These are phyloP conservation scores for Macquaria ambigua DNA, from an alignment of 2,113 vertebrate genomes.

Conservation along the genomic window DNA sequence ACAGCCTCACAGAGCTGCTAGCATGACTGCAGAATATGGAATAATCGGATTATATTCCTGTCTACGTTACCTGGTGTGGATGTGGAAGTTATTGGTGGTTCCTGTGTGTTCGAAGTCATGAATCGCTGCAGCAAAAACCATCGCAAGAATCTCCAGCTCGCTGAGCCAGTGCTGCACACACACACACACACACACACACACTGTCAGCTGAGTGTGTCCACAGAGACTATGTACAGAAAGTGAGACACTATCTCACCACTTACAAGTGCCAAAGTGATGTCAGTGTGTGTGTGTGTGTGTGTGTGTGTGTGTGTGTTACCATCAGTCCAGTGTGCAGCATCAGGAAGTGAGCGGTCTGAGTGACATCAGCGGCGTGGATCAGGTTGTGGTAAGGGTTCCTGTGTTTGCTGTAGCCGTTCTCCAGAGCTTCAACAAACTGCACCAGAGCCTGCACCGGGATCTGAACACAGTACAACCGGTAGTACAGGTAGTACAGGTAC, in stretches of 20 bases:
- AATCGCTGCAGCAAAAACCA: conserved; percentile 98
- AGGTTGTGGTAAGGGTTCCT: conserved; percentile 99
- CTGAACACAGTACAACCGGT: conserved; percentile 73
- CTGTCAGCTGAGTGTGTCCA: not conserved
- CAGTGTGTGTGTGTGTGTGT: conserved; percentile 11
- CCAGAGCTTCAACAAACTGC: conserved; percentile 95
- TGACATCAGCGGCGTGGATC: conserved; percentile 97
- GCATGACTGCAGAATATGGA: too few species aligned
- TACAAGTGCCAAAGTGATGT: not conserved
- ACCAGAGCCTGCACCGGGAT: conserved; percentile 95
- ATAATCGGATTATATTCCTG: not conserved
- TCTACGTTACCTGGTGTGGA: conserved; percentile 91
- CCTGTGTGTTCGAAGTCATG: conserved; percentile 99
- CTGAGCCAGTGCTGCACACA: conserved; percentile 94
- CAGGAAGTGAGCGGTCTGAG: conserved; percentile 98
- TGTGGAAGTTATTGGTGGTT: conserved; percentile 99
- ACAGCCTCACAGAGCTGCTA: too few species aligned
- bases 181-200: conserved; percentile 57
- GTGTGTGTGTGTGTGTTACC: conserved; percentile 81
- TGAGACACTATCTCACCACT: not conserved
- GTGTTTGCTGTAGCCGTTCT: conserved; percentile 97
- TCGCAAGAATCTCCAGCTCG: conserved; percentile 98
- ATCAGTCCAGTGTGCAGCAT: conserved; percentile 97
- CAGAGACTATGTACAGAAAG: not conserved
- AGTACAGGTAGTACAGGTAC: not conserved